A percentile compares a stretch with the other conserved stretches of the same genome.
Evolutionary conservation across 2,113 vertebrate species (phyloP).

Genomic region (Nesogale talazaci): DNA sequence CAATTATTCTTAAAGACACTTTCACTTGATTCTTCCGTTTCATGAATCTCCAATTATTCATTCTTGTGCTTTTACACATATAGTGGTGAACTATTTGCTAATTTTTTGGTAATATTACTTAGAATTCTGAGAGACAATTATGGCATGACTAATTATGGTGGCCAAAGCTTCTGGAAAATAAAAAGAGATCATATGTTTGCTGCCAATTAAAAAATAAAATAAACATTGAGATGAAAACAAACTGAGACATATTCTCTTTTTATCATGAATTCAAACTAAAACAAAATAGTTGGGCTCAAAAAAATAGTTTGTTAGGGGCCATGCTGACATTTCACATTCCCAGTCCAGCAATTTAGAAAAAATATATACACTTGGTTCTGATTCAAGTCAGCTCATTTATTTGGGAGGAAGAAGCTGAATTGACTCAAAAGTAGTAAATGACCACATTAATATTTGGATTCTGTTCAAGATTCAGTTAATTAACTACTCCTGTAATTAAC

Average conservation of each 20-base stretch:
- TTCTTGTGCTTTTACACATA: neutral
- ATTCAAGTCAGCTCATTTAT: neutral
- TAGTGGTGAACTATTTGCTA: neutral
- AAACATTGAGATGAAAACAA: conserved; percentile 40
- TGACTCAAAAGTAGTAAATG: too few species aligned
- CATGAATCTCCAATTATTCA: neutral
- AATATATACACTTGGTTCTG: neutral
- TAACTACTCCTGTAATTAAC: too few species aligned
- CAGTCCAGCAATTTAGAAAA: neutral
- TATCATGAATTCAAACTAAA: conserved; percentile 42
- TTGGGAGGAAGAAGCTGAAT: neutral
- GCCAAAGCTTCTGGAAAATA: conserved; percentile 45
- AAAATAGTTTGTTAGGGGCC: conserved; percentile 19
- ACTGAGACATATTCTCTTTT: conserved; percentile 19
- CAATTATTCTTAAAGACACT: neutral
- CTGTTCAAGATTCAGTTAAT: conserved; percentile 51
- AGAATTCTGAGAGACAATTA: conserved; percentile 18
- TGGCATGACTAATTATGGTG: conserved; percentile 22
- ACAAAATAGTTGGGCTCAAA: conserved; percentile 30
- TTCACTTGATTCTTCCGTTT: neutral
- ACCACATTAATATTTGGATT: neutral
- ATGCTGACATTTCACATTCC: conserved; percentile 15
- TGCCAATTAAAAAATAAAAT: conserved; percentile 31
- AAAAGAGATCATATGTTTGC: neutral
- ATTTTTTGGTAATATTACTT: conserved; percentile 26